Evolutionary conservation across 1,140 invertebrate genomes (phyloP), one percentile per base, ranked within the genome.

Genomic region (Aleiodes sp.): DNA sequence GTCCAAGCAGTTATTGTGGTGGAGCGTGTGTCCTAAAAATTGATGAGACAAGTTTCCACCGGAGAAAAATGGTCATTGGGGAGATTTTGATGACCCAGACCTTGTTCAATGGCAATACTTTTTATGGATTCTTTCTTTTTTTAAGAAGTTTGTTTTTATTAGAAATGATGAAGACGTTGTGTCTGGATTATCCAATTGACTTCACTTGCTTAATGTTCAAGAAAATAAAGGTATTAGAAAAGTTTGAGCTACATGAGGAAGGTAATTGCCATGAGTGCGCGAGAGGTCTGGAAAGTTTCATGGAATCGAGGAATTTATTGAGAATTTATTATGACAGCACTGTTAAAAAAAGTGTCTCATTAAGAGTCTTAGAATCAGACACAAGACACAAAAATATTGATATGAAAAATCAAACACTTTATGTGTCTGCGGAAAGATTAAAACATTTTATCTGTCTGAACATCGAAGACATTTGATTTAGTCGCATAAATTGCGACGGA

Each of bases 151-250:
- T 37, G 28, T 37, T 60, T 37, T 43, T 43, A 43, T 43, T 43
- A 16, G 12, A 43, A 43, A n/a, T 14, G 12, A 43, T 43, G 39
- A n/a, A n/a, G 39, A 43, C 39, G 19, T 43, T 16, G 39, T 43
- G 39, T 43, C 39, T 43, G 39, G 39, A 43, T 43, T 43, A 43
- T 43, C 39, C 39, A 43, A 43, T 43, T 43, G 39, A 43, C 39
- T 43, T 12, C 12, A 2, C n/a, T 16, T n/a, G 39, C 19, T 43
- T 12, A 16, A 43, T 43, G 39, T 43, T 43, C n/a, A 8, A 12
- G 35, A 16, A 16, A 4, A 43, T 43, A 6, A 43, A 16, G 39
- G 39, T n/a, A 43, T 43, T 43, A 43, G 19, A 43, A 16, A 43
- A 43, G 39, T 43, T 43, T 43, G 19, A 43, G 39, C 14, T 4